Percentiles rank a stretch among this genome's conserved stretches.
Evolutionary conservation across 2,797 vertebrate species (phyloP).

Genomic region (Semotilus atromaculatus): DNA sequence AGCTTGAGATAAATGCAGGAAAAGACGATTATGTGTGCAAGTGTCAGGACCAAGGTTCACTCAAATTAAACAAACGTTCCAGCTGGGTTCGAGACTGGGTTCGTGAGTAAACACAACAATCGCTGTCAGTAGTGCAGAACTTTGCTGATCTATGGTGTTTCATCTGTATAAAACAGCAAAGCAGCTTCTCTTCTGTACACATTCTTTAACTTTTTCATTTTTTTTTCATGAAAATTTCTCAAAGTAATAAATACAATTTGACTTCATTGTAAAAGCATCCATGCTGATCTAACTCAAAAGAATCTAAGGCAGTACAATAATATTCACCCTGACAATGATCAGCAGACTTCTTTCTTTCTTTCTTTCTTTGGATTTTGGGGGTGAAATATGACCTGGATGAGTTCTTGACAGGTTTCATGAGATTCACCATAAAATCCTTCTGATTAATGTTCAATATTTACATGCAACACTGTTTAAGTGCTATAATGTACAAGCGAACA

Average conservation of each 20-base stretch:
- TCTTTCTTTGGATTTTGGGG: background rate
- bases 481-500: background rate
- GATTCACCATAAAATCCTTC: background rate
- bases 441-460: background rate
- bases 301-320: background rate
- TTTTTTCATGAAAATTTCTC: background rate
- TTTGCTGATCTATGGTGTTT: background rate
- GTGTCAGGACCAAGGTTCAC: background rate
- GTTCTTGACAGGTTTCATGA: background rate
- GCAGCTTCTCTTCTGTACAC: background rate
- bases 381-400: background rate
- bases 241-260: background rate
- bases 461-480: background rate
- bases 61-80: constrained; percentile 2
- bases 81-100: background rate
- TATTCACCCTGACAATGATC: background rate
- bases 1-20: background rate
- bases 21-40: too few relatives aligned
- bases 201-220: background rate
- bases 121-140: background rate
- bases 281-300: background rate
- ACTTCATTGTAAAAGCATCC: background rate
- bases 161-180: background rate
- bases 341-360: background rate
- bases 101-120: background rate